phyloP scores from a whole-genome alignment of 1,140 invertebrate species.

The Megathymus violae region DNA sequence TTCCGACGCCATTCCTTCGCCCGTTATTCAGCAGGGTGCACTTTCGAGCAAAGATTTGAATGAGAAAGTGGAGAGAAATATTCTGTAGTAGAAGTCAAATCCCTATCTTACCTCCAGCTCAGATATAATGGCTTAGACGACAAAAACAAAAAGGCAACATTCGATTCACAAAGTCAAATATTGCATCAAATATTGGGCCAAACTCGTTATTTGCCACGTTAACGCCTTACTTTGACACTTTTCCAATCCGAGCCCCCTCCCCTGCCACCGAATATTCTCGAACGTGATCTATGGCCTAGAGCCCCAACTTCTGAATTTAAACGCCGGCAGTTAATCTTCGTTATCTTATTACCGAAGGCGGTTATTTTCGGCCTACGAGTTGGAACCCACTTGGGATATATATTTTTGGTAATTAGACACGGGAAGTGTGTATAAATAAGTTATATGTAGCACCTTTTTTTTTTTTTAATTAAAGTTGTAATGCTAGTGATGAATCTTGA shows the following conservation, averaged over 20 bases:
- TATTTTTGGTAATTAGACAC: constrained; percentile 18
- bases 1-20: too few relatives aligned
- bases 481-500: too few relatives aligned
- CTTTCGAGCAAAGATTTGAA: too few relatives aligned
- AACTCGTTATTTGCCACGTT: constrained; percentile 29
- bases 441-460: too few relatives aligned
- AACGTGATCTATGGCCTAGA: constrained; percentile 41
- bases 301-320: constrained; percentile 33
- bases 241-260: constrained; percentile 13
- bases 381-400: constrained; percentile 5
- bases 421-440: neutral
- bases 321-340: constrained; percentile 36
- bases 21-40: too few relatives aligned
- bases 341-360: constrained; percentile 32
- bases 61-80: too few relatives aligned
- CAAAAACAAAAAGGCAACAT: neutral
- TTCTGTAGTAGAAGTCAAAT: too few relatives aligned
- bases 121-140: too few relatives aligned
- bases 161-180: neutral
- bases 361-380: constrained; percentile 19
- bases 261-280: constrained; percentile 36
- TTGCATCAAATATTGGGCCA: constrained; percentile 11
- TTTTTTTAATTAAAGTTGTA: too few relatives aligned
- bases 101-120: too few relatives aligned
- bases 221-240: constrained; percentile 35